These are phyloP conservation scores for Carassius auratus DNA, from an alignment of 2,113 vertebrate genomes.

Conservation along the genomic window DNA sequence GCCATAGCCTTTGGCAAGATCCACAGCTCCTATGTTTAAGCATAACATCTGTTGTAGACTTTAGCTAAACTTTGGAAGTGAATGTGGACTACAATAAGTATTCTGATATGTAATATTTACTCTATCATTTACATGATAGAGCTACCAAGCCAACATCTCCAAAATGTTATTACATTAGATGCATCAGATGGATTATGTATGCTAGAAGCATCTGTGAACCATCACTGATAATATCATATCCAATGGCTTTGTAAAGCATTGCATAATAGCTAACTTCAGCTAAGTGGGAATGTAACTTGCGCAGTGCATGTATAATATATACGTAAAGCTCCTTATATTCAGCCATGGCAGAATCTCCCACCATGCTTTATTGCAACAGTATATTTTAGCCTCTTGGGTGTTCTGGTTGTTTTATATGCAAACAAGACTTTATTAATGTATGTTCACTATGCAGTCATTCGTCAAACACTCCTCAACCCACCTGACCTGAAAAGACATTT, in stretches of 20 bases:
- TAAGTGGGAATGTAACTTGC: neutral
- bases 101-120: slow-evolving; percentile 5
- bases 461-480: slow-evolving; percentile 3
- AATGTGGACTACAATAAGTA: slow-evolving; percentile 1
- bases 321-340: neutral
- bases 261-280: neutral
- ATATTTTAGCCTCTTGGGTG: slow-evolving; percentile 5
- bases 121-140: neutral
- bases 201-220: neutral
- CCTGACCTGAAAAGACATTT: slow-evolving; percentile 32
- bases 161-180: neutral
- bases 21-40: neutral
- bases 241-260: neutral
- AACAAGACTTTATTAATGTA: neutral
- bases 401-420: slow-evolving; percentile 9
- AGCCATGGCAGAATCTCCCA: neutral
- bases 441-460: neutral
- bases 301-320: neutral
- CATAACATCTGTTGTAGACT: slow-evolving; percentile 12
- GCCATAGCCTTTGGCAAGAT: slow-evolving; percentile 2
- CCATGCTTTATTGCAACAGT: neutral
- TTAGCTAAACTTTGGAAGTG: slow-evolving; percentile 30
- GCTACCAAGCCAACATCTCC: neutral
- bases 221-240: slow-evolving; percentile 1
- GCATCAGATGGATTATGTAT: neutral